phyloP scores from a whole-genome alignment of 2,113 vertebrate genomes.

The Triplophysa siluroides region DNA sequence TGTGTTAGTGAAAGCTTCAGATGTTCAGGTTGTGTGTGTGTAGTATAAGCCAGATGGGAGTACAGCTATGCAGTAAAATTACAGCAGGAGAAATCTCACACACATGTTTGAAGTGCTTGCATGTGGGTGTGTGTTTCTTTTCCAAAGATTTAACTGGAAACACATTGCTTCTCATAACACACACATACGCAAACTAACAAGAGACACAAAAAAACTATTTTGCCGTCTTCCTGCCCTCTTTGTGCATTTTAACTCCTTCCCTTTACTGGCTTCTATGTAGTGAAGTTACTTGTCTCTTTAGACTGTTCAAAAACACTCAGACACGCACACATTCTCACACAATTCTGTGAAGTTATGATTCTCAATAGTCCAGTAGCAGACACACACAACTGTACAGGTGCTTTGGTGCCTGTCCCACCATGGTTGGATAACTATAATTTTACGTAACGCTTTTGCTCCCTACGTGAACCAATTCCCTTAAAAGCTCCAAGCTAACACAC shows the following conservation, averaged over 20 bases:
- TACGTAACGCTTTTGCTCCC: not conserved
- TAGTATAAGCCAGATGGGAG: constrained; percentile 56
- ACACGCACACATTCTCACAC: constrained; percentile 6
- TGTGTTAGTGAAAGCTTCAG: constrained; percentile 15
- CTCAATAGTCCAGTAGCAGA: constrained; percentile 35
- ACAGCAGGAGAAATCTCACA: constrained; percentile 47
- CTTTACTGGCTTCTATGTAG: constrained; percentile 38
- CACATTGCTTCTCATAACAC: constrained; percentile 47
- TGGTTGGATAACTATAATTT: constrained; percentile 7
- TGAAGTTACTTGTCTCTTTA: constrained; percentile 38
- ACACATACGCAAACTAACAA: constrained; percentile 28
- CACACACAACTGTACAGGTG: constrained; percentile 30
- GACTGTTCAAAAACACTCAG: constrained; percentile 25
- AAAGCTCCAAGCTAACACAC: constrained; percentile 4
- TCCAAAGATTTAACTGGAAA: constrained; percentile 56
- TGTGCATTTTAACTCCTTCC: constrained; percentile 18
- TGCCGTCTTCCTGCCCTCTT: constrained; percentile 29
- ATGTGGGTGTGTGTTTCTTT: constrained; percentile 50
- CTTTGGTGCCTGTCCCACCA: not conserved
- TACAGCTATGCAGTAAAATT: constrained; percentile 49
- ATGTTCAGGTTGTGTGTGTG: constrained; percentile 41
- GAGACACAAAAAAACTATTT: constrained; percentile 10
- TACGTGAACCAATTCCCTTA: not conserved
- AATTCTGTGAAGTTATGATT: constrained; percentile 26
- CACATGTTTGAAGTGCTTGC: constrained; percentile 54